Evolutionary conservation across 2,797 vertebrate genomes (phyloP).

Genomic region (Centropyge bicolor): DNA sequence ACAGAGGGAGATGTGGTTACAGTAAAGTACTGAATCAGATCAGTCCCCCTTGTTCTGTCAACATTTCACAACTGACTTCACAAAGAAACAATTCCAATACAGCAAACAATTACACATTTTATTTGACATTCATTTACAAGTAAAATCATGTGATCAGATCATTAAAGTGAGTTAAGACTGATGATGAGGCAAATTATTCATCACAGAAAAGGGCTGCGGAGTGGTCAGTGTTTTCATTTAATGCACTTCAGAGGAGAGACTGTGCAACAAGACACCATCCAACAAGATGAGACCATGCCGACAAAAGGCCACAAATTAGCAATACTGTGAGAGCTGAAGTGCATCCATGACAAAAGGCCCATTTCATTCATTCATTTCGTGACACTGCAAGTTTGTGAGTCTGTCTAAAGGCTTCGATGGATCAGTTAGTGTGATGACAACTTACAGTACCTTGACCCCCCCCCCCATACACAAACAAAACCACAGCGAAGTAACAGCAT

Average conservation of each 20-base stretch:
- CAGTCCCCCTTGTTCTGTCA: neutral
- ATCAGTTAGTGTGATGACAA: constrained; percentile 5
- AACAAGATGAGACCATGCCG: neutral
- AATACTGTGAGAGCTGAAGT: constrained; percentile 33
- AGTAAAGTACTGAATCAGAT: neutral
- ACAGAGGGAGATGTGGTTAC: neutral
- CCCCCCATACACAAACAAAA: neutral
- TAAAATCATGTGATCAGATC: constrained; percentile 6
- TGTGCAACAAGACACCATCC: neutral
- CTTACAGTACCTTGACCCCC: neutral
- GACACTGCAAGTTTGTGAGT: neutral
- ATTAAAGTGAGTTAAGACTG: constrained; percentile 17
- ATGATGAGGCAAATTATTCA: constrained; percentile 6
- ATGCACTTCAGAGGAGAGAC: constrained; percentile 16
- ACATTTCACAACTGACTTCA: neutral
- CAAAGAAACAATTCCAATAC: neutral
- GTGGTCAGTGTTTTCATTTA: neutral
- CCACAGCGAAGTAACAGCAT: constrained; percentile 6
- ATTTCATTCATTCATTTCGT: neutral
- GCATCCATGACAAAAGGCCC: neutral
- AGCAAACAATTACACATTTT: constrained; percentile 24
- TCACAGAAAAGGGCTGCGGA: neutral
- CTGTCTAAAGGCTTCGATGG: neutral
- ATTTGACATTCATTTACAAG: constrained; percentile 39
- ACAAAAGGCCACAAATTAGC: constrained; percentile 29